Evolutionary conservation across 2,113 vertebrate species (phyloP), one percentile per base, ranked within the genome.

Genomic region (Nerophis lumbriciformis): DNA sequence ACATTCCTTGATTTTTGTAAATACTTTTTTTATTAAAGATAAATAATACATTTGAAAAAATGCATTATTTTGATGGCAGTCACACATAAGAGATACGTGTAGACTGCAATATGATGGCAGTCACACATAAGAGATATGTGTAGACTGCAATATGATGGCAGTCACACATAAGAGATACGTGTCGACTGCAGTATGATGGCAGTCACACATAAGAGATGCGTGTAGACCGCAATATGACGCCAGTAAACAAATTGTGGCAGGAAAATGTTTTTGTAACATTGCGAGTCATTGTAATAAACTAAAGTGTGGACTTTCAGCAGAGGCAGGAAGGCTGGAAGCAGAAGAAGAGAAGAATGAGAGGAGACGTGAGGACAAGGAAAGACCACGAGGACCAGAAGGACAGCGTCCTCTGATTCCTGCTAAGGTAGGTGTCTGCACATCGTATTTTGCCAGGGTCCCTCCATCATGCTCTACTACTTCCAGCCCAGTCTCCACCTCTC

Each of bases 331-430:
- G 60, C 65, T 68, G 61, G 74, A 72, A 55, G 75, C 59, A 62
- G 61, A 83, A 49, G 72, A 75, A 28, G 72, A 82, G n/a, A 66
- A 80, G 44, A 64, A 60, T 42, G 77, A 82, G 21, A 68, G 63
- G 42, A 79, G 60, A 56, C 62, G 38, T 2, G 78, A 81, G 5
- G 84, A 84, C 16, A 79, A 61, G 19, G 78, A 63, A 36, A 82
- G 66, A 68, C 76, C 59, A 0, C 68, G 78, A 61, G 83, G 77
- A 16, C 74, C 81, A 38, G 85, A 89, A 48, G 81, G 76, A 13
- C 83, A 79, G 54, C 83, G 69, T 69, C 80, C 87, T 48, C 76
- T 75, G 2, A 69, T 83, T 48, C 78, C 82, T 28, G 80, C 63
- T 55, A 88, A 89, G 85, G 90, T 86, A 19, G 35, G 65, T 66